These are phyloP conservation scores for Dendrocincla tyrannina DNA, from an alignment of 2,797 vertebrate species.

Conservation along the genomic window DNA sequence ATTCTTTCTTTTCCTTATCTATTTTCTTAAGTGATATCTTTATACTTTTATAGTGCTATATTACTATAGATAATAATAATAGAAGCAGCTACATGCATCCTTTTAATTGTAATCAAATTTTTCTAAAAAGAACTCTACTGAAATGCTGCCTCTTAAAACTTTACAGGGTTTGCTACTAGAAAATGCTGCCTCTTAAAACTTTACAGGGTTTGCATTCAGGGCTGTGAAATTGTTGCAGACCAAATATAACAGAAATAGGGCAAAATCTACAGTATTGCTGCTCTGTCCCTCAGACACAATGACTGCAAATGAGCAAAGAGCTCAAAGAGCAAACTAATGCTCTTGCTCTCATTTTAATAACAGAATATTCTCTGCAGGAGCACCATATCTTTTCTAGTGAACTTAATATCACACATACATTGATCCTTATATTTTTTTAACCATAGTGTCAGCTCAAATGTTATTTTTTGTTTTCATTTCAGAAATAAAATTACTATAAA, in stretches of 20 bases:
- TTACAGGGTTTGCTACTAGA: background rate
- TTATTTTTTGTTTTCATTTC: background rate
- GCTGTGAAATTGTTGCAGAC: background rate
- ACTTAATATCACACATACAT: background rate
- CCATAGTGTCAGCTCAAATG: background rate
- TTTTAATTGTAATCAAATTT: background rate
- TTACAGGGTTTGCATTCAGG: background rate
- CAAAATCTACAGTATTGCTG: background rate
- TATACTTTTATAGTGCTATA: background rate
- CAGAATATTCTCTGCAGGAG: background rate
- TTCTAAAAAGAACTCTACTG: background rate
- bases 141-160: background rate
- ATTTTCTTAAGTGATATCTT: background rate
- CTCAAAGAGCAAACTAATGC: slow-evolving; percentile 22
- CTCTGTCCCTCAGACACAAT: background rate
- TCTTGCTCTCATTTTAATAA: background rate
- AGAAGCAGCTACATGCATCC: background rate
- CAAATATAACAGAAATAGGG: background rate
- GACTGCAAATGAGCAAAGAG: background rate
- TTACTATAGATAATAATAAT: background rate
- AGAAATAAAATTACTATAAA: background rate
- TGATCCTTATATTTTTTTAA: background rate
- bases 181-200: background rate
- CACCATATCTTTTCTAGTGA: background rate
- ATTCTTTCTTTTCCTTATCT: background rate